These are phyloP conservation scores for Morus bassanus DNA, from an alignment of 2,797 vertebrate species.

Conservation along the genomic window DNA sequence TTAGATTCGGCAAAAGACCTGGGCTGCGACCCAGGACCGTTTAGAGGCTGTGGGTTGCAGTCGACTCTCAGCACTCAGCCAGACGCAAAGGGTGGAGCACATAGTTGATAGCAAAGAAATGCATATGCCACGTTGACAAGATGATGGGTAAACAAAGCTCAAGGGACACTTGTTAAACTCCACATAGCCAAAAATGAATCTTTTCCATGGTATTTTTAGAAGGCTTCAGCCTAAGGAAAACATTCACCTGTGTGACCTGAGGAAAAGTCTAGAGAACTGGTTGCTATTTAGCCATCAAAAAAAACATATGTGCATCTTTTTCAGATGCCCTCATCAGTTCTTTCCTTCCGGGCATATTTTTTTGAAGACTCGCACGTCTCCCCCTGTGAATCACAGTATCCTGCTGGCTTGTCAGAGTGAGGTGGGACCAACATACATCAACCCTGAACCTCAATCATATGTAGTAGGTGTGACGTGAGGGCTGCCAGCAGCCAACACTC, in stretches of 20 bases:
- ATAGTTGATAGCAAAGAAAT: background rate
- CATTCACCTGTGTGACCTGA: conserved; percentile 52
- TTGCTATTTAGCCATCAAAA: conserved; percentile 55
- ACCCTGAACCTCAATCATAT: background rate
- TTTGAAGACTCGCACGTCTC: background rate
- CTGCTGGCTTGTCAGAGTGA: conserved; percentile 45
- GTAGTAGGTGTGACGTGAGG: background rate
- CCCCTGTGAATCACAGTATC: conserved; percentile 44
- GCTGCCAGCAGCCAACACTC: background rate
- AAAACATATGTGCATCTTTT: conserved; percentile 29
- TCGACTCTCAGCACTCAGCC: background rate
- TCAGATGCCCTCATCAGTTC: conserved; percentile 44
- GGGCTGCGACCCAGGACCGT: background rate
- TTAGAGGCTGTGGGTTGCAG: conserved; percentile 34
- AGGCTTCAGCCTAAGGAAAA: conserved; percentile 34
- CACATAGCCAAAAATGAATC: background rate
- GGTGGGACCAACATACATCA: background rate
- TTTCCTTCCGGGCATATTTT: conserved; percentile 54
- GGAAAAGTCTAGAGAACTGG: conserved; percentile 27
- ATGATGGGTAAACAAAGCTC: conserved; percentile 42
- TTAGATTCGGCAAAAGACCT: conserved; percentile 15
- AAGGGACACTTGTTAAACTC: conserved; percentile 25
- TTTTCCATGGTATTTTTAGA: conserved; percentile 35
- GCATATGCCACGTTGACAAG: conserved; percentile 58
- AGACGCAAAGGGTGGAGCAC: conserved; percentile 34